These are phyloP conservation scores for Aricia artaxerxes DNA, from an alignment of 2,888 invertebrate species.

Conservation along the genomic window DNA sequence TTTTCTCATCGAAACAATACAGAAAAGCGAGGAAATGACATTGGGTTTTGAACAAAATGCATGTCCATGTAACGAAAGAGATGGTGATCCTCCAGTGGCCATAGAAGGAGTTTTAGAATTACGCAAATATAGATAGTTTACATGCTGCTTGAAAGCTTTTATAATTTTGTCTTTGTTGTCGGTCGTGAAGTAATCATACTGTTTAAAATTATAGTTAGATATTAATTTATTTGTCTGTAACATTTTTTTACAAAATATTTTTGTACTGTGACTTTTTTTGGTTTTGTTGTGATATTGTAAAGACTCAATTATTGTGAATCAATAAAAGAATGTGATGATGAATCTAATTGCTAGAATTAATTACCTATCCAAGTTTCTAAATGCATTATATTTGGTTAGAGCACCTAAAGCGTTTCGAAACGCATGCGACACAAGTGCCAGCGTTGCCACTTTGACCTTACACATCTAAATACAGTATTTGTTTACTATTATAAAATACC, in stretches of 20 bases:
- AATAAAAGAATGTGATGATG: background rate
- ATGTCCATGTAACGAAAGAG: slow-evolving; percentile 53
- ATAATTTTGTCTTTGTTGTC: too few relatives aligned
- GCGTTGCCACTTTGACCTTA: slow-evolving; percentile 68
- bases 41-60: slow-evolving; percentile 47
- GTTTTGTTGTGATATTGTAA: background rate
- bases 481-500: slow-evolving; percentile 23
- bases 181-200: background rate
- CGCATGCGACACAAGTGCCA: slow-evolving; percentile 52
- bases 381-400: slow-evolving; percentile 26
- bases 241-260: background rate
- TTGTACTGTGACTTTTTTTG: background rate
- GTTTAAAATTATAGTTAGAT: background rate
- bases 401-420: slow-evolving; percentile 45
- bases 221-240: background rate
- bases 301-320: background rate
- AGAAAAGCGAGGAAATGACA: slow-evolving; percentile 49
- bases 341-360: slow-evolving; percentile 17
- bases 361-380: slow-evolving; percentile 29
- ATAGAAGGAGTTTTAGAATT: slow-evolving; percentile 58
- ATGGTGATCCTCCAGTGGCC: slow-evolving; percentile 49
- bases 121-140: slow-evolving; percentile 48
- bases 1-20: slow-evolving; percentile 50
- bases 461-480: slow-evolving; percentile 41
- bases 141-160: background rate